Evolutionary conservation across 92 coral and sea anemone genomes (phyloP), one percentile per base, ranked within the genome.

Genomic region (Desmophyllum pertusum): DNA sequence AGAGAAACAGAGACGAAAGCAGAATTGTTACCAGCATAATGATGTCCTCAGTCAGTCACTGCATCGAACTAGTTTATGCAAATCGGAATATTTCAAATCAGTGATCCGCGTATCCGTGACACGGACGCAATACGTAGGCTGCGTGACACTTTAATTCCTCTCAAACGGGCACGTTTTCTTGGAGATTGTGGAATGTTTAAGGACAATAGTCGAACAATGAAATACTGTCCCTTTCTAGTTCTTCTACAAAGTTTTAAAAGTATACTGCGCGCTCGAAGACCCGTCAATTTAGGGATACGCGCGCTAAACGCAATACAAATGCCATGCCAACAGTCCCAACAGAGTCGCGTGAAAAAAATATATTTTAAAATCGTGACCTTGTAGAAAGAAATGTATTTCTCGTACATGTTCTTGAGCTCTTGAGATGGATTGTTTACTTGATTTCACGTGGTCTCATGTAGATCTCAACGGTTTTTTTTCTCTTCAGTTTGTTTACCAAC

Each of bases 101-200:
- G 46, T 45, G 45, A 80, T 65, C 76, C 75, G 43, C 66, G 64
- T 33, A 80, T 65, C 76, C 75, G 43, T 79, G 64, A 79, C 25
- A 2, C 25, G 38, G 53, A 37, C 40, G 57, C 83, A 62, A 42
- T 55, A 37, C 31, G 33, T 19, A 1, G 63, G 30, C 35, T 40
- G 35, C 25, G 3, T 61, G 42, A 33, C 79, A 37, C 46, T 45
- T 48, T 17, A 29, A 31, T 5, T 23, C 30, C 30, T 57, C 64
- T 57, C 63, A 23, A 21, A 14, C 53, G 1, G 21, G 17, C 68
- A 37, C 23, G 6, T 14, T 55, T n/a, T 40, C 37, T 21, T 51
- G 25, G 69, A 77, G 81, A 59, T 21, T 37, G 31, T 18, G 51
- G 70, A 77, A 77, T 77, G 35, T 57, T 6, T 6, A 42, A 43